phyloP scores from a whole-genome alignment of 2,888 invertebrate genomes.

The Daptonema setosum region DNA sequence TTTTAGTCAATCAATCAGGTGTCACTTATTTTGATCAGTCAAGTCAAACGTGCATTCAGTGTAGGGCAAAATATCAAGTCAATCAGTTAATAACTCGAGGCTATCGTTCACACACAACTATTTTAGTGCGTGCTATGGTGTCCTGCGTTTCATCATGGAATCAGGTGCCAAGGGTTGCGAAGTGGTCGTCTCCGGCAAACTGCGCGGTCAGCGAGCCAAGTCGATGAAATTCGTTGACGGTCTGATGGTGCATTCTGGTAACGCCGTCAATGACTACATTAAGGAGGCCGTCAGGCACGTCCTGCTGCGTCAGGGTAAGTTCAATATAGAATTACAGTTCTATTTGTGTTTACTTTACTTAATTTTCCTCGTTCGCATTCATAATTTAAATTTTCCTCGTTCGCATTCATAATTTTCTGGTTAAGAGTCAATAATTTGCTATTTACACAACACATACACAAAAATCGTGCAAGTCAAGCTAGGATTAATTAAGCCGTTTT shows the following conservation, averaged over 20 bases:
- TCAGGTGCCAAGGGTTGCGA: constrained; percentile 78
- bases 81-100: no score
- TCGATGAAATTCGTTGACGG: constrained; percentile 99
- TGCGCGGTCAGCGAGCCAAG: constrained; percentile 95
- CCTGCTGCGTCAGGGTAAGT: constrained; percentile 76
- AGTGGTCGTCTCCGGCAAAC: constrained; percentile 94
- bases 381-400: no score
- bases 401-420: no score
- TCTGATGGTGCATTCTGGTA: constrained; percentile 97
- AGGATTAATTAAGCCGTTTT: no score
- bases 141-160: constrained; percentile 93
- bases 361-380: background rate
- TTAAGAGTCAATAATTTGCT: no score
- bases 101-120: background rate
- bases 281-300: constrained; percentile 95
- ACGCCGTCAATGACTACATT: constrained; percentile 92
- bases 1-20: no score
- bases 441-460: no score
- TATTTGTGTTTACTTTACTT: background rate
- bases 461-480: no score
- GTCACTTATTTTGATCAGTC: no score
- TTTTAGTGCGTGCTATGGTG: constrained; percentile 80
- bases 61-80: no score
- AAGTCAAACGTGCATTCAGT: no score
- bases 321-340: no score